A percentile compares a stretch with the other conserved stretches of the same genome.
phyloP scores from a whole-genome alignment of 2,113 vertebrate species.

The Muntiacus reevesi region DNA sequence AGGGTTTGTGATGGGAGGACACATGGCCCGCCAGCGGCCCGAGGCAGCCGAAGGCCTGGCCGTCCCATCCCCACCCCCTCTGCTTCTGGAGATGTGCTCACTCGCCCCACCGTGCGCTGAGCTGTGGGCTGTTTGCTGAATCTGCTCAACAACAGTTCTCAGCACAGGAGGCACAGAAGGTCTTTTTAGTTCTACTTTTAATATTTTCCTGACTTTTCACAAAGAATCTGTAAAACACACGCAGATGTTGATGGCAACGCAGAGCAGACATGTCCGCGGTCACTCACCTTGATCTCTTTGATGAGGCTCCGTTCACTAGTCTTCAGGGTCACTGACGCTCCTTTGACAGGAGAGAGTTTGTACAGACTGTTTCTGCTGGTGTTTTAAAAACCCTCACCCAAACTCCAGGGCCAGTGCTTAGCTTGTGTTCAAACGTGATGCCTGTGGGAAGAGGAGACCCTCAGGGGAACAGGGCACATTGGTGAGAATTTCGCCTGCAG shows the following conservation, averaged over 20 bases:
- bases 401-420: rapidly evolving
- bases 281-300: neutral
- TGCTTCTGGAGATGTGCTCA: rapidly evolving
- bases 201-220: neutral
- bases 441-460: too few relatives aligned
- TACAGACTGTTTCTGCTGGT: neutral
- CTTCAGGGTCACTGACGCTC: too few relatives aligned
- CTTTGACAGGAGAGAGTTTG: neutral
- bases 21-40: rapidly evolving
- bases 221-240: neutral
- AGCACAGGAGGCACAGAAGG: neutral
- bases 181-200: neutral
- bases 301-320: neutral
- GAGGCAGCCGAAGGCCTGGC: rapidly evolving
- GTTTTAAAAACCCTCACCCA: neutral
- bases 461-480: rapidly evolving
- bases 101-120: rapidly evolving
- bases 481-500: neutral
- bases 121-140: rapidly evolving
- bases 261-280: neutral
- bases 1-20: neutral
- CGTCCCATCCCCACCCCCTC: rapidly evolving
- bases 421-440: rapidly evolving
- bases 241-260: neutral
- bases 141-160: too few relatives aligned